phyloP scores from a whole-genome alignment of 2,113 vertebrate genomes.

The Emberiza fucata region DNA sequence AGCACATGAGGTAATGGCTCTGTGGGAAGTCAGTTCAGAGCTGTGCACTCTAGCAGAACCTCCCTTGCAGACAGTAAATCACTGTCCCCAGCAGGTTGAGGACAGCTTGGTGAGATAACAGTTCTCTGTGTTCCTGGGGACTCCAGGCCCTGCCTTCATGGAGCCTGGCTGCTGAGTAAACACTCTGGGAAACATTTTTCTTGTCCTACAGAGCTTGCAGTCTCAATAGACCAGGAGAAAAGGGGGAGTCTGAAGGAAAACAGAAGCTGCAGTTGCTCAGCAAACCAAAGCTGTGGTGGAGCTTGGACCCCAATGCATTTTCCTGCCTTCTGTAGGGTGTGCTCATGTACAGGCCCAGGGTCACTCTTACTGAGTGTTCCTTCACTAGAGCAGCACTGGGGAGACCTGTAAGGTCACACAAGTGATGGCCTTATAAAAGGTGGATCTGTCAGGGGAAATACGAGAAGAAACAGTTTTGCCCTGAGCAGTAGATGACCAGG shows the following conservation, averaged over 20 bases:
- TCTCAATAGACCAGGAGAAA: background rate
- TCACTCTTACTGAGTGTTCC: rapidly evolving
- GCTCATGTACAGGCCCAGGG: rapidly evolving
- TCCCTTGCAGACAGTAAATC: conserved; percentile 52
- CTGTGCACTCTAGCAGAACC: conserved; percentile 7
- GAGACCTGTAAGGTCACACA: background rate
- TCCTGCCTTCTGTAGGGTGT: background rate
- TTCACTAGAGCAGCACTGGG: background rate
- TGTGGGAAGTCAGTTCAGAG: background rate
- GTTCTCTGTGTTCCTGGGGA: background rate
- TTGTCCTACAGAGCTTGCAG: background rate
- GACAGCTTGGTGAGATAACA: conserved; percentile 43
- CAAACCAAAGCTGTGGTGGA: background rate
- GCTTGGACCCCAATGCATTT: background rate
- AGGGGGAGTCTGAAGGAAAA: background rate
- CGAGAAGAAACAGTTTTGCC: background rate
- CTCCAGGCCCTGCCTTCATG: background rate
- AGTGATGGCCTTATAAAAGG: background rate
- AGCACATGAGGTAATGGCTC: background rate
- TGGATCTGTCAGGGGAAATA: background rate
- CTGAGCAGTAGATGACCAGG: background rate
- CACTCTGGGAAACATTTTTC: conserved; percentile 6
- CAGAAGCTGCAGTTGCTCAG: background rate
- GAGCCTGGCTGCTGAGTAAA: conserved; percentile 1
- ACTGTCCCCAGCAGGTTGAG: conserved; percentile 1